Evolutionary conservation across 2,113 vertebrate species (phyloP), one percentile per base, ranked within the genome.

Genomic region (Sebastes fasciatus): DNA sequence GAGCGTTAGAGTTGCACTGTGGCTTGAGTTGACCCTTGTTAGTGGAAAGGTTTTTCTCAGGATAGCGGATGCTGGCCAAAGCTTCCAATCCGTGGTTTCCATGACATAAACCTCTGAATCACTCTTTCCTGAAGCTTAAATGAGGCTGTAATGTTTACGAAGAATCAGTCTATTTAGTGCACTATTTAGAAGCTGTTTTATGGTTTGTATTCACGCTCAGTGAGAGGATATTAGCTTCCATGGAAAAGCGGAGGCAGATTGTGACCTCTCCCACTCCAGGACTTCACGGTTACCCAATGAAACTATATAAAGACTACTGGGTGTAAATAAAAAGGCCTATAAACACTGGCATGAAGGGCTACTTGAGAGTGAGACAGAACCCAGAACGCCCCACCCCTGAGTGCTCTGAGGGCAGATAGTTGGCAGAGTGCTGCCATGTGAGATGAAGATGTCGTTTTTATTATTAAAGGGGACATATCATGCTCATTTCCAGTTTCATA

Each of bases 341-440:
- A 88, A 94, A 92, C 70, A 82, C 86, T 46, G 86, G 83, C 79
- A 90, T 81, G 87, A 82, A 72, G 77, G 70, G 91, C 77, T 57
- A 90, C 85, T 91, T 88, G 89, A 92, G 91, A 91, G 64, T 74
- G 73, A 79, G 88, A 78, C 91, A 76, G 26, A 34, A 34, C 26
- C 26, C 26, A 34, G 26, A 34, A 68, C 72, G 63, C 92, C 88
- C 92, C 54, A 45, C 65, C 58, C 54, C 61, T 2, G 71, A 74
- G 12, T 2, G 58, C 71, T 77, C 70, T 65, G 49, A 74, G 67
- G 67, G 62, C 64, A 60, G 70, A 88, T 80, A 75, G 23, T 77
- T 92, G 86, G 81, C 88, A 80, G 71, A 51, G 10, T 49, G 64
- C 23, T 51, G 70, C n/a, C 45, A 11, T 80, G 73, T 75, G 26